Base-by-base conservation (phyloP, 2,113 vertebrate genomes). In the Paratilapia polleni region DNA sequence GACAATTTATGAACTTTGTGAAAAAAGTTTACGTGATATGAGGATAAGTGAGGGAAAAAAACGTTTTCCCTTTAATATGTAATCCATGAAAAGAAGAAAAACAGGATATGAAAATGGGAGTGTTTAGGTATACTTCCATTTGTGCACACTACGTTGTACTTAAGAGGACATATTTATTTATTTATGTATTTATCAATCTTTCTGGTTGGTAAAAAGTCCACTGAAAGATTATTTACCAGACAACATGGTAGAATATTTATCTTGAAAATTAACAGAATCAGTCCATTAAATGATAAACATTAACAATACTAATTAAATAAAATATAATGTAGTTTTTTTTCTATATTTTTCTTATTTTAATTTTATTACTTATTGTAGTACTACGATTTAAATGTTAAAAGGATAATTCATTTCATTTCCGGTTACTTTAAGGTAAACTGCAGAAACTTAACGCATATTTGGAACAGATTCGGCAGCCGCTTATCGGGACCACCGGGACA, bases 351-450 rank as follows among this genome's bases (percentile, higher is more conserved):
- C 15, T 20, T 66, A 31, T 31, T 31, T 31, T 31, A 31, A 31
- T 43, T 2, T 49, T 49, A 17, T 9, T 38, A 38, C 9, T 68
- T 4, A 17, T 70, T 70, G 8, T 20, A n/a, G 52, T 73, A 1
- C 0, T 28, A 49, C 28, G 28, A 70, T 70, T 49, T 52, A 47
- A 68, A 1, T 0, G 0, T 47, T 68, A 28, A 15, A 2, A 15
- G 26, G 41, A 41, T 11, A 41, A 49, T 49, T 36, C 2, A 19
- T 34, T 73, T 34, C 8, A 54, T 54, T 54, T 34, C 6, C 11
- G 19, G 31, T 73, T 73, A 31, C 20, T n/a, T 4, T 34, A 54
- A 52, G 20, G 11, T 0, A 52, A n/a, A 73, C 12, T 54, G 43
- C 26, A 2, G 7, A 54, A 56, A 0, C 28, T 31, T 1, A 13